Evolutionary conservation across 2,797 vertebrate genomes (phyloP).

Genomic region (Myripristis murdjan): DNA sequence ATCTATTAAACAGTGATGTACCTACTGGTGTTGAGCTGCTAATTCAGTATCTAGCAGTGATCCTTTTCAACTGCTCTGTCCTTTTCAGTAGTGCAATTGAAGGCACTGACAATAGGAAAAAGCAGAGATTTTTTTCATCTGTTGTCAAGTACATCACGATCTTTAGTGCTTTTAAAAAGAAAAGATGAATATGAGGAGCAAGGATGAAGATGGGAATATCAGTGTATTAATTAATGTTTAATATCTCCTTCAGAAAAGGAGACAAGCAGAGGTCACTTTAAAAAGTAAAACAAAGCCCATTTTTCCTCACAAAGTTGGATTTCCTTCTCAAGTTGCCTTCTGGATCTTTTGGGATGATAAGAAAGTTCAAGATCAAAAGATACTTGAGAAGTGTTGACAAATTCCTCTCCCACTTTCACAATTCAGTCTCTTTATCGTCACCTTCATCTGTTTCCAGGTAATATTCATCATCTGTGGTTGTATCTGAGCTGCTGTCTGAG

Average conservation of each 20-base stretch:
- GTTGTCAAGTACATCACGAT: too few species aligned
- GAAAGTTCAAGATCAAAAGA: not conserved
- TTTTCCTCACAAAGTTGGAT: not conserved
- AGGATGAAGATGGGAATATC: not conserved
- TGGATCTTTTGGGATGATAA: not conserved
- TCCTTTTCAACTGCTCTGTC: too few species aligned
- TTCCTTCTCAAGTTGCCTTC: not conserved
- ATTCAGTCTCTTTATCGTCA: slow-evolving; percentile 92
- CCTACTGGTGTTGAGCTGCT: too few species aligned
- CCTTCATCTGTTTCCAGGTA: slow-evolving; percentile 86
- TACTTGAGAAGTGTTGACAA: too few species aligned
- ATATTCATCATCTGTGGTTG: slow-evolving; percentile 96
- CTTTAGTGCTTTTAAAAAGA: not conserved
- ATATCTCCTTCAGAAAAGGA: slow-evolving; percentile 1
- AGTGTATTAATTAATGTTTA: not conserved
- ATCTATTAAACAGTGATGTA: not conserved
- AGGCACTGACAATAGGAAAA: too few species aligned
- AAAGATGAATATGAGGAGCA: not conserved
- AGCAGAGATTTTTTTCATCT: too few species aligned
- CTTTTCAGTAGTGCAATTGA: too few species aligned
- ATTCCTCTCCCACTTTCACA: slow-evolving; percentile 75
- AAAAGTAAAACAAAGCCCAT: not conserved
- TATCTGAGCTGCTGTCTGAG: slow-evolving; percentile 83
- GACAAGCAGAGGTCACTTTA: slow-evolving; percentile 10
- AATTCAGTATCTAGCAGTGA: too few species aligned